A percentile compares a stretch with the other conserved stretches of the same genome.
phyloP scores from a whole-genome alignment of 2,797 vertebrate genomes.

The Oceanodroma leucorhoa region DNA sequence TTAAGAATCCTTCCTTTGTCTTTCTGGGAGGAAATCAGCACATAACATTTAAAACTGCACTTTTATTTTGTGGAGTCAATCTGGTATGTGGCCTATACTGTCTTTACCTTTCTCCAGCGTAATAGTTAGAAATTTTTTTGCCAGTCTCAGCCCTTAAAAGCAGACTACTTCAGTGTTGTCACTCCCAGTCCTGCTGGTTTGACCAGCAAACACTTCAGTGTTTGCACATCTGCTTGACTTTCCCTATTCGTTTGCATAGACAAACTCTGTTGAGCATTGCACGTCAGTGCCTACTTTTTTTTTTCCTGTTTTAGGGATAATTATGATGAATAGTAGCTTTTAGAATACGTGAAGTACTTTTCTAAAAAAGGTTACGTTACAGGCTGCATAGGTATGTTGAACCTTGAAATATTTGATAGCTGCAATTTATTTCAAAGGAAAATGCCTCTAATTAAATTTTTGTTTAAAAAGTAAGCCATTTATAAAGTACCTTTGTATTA shows the following conservation, averaged over 20 bases:
- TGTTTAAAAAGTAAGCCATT: neutral
- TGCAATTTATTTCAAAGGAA: neutral
- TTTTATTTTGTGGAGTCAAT: neutral
- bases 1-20: neutral
- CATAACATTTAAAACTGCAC: neutral
- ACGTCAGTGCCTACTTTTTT: neutral
- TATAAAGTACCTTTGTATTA: neutral
- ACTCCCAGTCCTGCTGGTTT: neutral
- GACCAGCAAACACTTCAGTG: neutral
- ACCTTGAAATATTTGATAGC: neutral
- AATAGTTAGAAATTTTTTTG: neutral
- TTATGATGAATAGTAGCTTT: neutral
- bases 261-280: neutral
- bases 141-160: neutral
- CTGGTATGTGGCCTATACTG: neutral
- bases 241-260: neutral
- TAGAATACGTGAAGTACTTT: neutral
- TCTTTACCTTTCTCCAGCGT: neutral
- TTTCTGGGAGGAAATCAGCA: neutral
- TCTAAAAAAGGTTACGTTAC: neutral
- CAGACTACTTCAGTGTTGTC: neutral
- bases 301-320: neutral
- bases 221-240: neutral
- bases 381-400: neutral
- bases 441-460: constrained; percentile 6